Evolutionary conservation across 2,797 vertebrate genomes (phyloP).

Genomic region (Bufotes viridis): DNA sequence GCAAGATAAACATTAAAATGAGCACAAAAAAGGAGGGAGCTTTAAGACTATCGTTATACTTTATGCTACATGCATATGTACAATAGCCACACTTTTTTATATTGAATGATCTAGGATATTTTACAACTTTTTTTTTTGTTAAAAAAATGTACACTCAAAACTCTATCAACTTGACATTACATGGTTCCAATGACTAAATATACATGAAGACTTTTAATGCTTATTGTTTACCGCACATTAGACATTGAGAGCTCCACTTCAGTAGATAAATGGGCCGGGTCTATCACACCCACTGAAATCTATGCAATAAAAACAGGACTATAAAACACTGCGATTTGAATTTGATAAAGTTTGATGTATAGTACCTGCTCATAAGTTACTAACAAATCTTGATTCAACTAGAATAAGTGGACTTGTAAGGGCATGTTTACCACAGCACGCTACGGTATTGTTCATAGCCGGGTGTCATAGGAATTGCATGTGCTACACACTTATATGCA

Average conservation of each 20-base stretch:
- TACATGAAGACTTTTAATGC: neutral
- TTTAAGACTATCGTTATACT: neutral
- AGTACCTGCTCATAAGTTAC: neutral
- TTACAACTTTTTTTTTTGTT: neutral
- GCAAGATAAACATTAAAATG: no score
- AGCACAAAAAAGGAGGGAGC: no score
- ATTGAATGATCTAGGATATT: neutral
- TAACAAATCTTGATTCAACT: neutral
- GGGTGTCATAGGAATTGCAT: neutral
- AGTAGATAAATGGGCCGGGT: neutral
- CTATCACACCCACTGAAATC: neutral
- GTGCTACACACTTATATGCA: neutral
- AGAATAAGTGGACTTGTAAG: neutral
- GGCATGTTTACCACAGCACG: neutral
- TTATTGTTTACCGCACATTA: neutral
- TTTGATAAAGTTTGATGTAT: neutral
- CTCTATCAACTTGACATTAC: neutral
- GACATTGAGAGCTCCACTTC: neutral
- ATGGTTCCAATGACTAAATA: neutral
- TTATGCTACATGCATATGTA: neutral
- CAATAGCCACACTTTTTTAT: neutral
- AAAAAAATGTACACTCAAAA: neutral
- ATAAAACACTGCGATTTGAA: neutral
- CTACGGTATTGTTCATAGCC: neutral
- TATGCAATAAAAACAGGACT: neutral